Evolutionary conservation across 2,797 vertebrate genomes (phyloP).

Genomic region (Avahi laniger): DNA sequence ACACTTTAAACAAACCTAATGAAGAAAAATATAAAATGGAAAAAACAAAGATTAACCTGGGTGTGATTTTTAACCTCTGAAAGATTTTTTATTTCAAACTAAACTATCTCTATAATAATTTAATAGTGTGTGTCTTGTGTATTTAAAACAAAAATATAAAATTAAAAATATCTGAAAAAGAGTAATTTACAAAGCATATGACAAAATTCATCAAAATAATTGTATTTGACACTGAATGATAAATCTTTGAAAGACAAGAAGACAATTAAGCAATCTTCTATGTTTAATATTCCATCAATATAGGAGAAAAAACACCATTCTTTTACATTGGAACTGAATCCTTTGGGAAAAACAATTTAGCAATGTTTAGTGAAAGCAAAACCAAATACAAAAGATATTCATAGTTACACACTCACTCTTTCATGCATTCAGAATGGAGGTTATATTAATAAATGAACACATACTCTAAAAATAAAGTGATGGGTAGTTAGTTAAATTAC

Average conservation of each 20-base stretch:
- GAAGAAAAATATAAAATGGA: neutral
- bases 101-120: no score
- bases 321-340: neutral
- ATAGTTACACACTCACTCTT: neutral
- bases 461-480: neutral
- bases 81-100: no score
- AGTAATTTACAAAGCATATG: neutral
- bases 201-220: neutral
- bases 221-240: neutral
- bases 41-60: neutral
- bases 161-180: neutral
- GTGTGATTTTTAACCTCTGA: no score
- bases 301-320: neutral
- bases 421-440: neutral
- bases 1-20: neutral
- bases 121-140: no score
- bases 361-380: neutral
- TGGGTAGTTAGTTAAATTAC: neutral
- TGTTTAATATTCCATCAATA: neutral
- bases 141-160: no score
- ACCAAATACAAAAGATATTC: neutral
- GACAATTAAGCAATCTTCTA: neutral
- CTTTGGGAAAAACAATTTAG: neutral
- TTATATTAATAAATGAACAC: neutral
- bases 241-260: neutral